phyloP scores from a whole-genome alignment of 2,888 invertebrate genomes.

The Drosophila nr. perissopoda region DNA sequence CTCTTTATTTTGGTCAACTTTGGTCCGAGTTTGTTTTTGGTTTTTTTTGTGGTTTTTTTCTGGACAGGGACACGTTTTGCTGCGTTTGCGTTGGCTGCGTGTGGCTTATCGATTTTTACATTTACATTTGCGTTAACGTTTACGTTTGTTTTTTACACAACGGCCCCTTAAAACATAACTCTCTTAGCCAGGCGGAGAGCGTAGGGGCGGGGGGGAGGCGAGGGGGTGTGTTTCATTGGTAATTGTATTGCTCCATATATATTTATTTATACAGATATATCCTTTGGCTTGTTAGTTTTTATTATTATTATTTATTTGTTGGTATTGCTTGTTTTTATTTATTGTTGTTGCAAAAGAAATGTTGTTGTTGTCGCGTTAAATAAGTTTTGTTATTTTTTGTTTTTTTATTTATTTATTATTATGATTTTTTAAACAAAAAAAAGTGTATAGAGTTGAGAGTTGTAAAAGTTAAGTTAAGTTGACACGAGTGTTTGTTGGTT shows the following conservation, averaged over 20 bases:
- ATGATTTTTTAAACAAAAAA: constrained; percentile 67
- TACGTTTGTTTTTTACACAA: constrained; percentile 70
- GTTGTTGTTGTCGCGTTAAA: constrained; percentile 35
- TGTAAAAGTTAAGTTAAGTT: constrained; percentile 78
- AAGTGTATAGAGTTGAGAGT: constrained; percentile 67
- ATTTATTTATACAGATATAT: constrained; percentile 7
- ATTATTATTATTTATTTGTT: constrained; percentile 22
- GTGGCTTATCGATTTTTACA: constrained; percentile 80
- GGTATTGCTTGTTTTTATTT: constrained; percentile 22
- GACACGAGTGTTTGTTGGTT: constrained; percentile 66
- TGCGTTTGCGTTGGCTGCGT: constrained; percentile 76
- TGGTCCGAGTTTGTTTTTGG: constrained; percentile 42
- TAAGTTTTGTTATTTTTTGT: constrained; percentile 41
- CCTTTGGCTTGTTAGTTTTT: constrained; percentile 38
- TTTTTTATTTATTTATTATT: constrained; percentile 39
- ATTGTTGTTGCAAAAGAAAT: constrained; percentile 31
- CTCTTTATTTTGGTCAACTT: constrained; percentile 63
- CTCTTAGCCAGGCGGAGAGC: constrained; percentile 51
- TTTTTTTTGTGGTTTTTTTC: constrained; percentile 15
- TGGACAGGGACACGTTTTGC: constrained; percentile 64
- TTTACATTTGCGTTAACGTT: constrained; percentile 78
- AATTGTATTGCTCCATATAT: constrained; percentile 58
- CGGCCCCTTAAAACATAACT: constrained; percentile 72
- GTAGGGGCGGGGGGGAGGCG: constrained; percentile 27
- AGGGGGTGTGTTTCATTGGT: constrained; percentile 38